A percentile compares a stretch with the other conserved stretches of the same genome.
Evolutionary conservation across 2,113 vertebrate species (phyloP).

Genomic region (Laterallus jamaicensis): DNA sequence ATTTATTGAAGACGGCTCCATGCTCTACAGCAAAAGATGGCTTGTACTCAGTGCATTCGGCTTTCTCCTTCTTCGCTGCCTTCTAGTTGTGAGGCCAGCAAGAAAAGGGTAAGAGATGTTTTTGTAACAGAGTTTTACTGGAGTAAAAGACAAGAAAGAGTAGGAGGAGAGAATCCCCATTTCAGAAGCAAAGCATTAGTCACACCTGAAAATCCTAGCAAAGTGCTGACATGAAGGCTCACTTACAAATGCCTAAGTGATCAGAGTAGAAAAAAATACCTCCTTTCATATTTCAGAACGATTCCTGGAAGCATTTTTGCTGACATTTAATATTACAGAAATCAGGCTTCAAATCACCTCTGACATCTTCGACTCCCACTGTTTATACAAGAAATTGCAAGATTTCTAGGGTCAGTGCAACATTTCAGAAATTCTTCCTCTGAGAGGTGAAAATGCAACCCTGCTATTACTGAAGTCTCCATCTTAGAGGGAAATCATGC

Average conservation of each 20-base stretch:
- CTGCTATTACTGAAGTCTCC: slow-evolving; percentile 21
- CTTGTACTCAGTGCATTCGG: not conserved
- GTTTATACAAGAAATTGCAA: not conserved
- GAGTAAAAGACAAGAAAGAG: not conserved
- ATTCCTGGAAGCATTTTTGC: not conserved
- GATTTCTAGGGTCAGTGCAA: not conserved
- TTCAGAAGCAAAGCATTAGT: not conserved
- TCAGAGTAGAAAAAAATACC: not conserved
- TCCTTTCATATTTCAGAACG: not conserved
- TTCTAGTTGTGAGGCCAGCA: not conserved
- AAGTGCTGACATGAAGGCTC: not conserved
- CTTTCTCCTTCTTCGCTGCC: not conserved
- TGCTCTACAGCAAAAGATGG: fast-evolving
- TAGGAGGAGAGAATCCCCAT: not conserved
- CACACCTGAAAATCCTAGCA: not conserved
- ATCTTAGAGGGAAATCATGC: slow-evolving; percentile 49
- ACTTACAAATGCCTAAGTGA: not conserved
- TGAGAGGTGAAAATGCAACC: not conserved
- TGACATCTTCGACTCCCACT: not conserved
- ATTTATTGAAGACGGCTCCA: not conserved
- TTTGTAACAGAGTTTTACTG: fast-evolving
- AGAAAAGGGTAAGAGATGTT: not conserved
- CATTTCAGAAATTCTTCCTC: not conserved
- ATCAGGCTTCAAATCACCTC: not conserved
- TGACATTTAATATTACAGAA: not conserved